Percentiles rank a stretch among this genome's conserved stretches.
Conservation (phyloP, 1,140 invertebrate species). For the Bathynomus jamesi region DNA sequence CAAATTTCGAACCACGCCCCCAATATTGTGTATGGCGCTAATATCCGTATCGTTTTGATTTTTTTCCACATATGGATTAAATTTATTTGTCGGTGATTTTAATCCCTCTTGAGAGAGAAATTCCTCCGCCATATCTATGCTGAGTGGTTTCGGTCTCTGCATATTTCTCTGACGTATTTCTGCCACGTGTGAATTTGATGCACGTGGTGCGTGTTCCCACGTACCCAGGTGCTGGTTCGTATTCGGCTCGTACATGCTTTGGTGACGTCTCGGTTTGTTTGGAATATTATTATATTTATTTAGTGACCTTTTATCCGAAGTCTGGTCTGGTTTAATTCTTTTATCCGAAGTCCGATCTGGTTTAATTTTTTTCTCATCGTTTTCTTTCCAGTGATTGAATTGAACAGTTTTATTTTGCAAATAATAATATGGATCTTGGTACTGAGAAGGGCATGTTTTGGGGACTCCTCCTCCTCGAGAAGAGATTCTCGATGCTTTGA, state of each 20-base stretch:
- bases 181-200: background rate
- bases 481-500: background rate
- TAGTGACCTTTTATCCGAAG: background rate
- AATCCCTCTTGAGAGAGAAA: slow-evolving; percentile 25
- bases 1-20: background rate
- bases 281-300: background rate
- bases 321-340: background rate
- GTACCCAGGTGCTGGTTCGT: background rate
- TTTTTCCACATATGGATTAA: background rate
- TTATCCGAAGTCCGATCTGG: background rate
- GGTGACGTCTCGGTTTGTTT: slow-evolving; percentile 13
- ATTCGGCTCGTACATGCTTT: slow-evolving; percentile 16
- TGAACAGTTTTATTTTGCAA: no score
- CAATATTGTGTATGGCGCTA: background rate
- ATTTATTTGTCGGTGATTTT: slow-evolving; percentile 4
- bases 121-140: slow-evolving; percentile 22
- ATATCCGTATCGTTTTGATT: slow-evolving; percentile 9
- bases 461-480: no score
- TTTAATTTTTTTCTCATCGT: background rate
- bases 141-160: slow-evolving; percentile 22
- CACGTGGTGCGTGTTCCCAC: background rate
- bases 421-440: no score
- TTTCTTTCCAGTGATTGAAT: background rate
- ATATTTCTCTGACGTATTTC: background rate
- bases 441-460: no score